phyloP scores from a whole-genome alignment of 2,797 vertebrate species.

The Rhynchonycteris naso region DNA sequence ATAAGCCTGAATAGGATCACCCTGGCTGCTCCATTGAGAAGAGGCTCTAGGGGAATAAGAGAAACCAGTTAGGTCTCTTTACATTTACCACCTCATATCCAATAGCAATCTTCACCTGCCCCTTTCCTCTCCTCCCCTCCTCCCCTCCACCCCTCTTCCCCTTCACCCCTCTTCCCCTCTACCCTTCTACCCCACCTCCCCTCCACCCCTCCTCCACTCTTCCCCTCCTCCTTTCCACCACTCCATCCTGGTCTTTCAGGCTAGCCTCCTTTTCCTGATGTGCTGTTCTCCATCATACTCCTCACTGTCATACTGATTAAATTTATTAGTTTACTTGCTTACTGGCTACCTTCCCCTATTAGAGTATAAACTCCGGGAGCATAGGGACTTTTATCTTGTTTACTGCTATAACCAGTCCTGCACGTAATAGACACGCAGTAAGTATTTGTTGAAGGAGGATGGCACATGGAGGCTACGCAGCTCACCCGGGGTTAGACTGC shows the following conservation, averaged over 20 bases:
- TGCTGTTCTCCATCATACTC: not conserved
- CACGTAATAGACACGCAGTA: not conserved
- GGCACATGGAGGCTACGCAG: not conserved
- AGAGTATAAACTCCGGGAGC: not conserved
- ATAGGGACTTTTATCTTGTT: not conserved
- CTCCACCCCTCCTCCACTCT: no score
- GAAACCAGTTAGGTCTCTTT: not conserved
- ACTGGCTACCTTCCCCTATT: not conserved
- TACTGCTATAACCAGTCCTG: not conserved
- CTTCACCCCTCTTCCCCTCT: rapidly evolving
- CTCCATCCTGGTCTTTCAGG: rapidly evolving
- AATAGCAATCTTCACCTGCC: no score
- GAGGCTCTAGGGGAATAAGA: not conserved
- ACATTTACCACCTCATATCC: not conserved
- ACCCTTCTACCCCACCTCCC: no score
- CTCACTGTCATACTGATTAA: not conserved
- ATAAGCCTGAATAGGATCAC: not conserved
- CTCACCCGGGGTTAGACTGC: not conserved
- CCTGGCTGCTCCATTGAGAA: not conserved
- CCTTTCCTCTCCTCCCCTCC: no score
- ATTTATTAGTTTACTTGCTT: not conserved
- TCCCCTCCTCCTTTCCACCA: rapidly evolving
- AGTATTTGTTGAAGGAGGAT: not conserved
- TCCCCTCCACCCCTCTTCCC: not conserved
- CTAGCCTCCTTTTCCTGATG: not conserved